phyloP scores from a whole-genome alignment of 2,797 vertebrate genomes.

The Melanotaenia parkinsoni region DNA sequence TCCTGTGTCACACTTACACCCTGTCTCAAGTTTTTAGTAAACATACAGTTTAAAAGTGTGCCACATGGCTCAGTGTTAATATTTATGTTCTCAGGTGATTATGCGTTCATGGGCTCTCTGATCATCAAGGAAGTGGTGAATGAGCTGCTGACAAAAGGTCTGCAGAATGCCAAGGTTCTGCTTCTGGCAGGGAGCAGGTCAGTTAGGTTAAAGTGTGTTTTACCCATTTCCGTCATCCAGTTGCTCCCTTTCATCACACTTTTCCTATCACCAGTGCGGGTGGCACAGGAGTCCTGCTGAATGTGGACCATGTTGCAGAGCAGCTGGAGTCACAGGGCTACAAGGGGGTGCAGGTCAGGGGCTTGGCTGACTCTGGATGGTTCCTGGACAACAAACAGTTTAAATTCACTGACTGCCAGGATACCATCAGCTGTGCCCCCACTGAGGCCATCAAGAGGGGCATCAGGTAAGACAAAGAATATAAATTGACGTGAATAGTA shows the following conservation, averaged over 20 bases:
- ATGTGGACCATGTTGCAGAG: conserved; percentile 92
- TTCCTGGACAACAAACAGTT: conserved; percentile 93
- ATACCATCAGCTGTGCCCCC: conserved; percentile 86
- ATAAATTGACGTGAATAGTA: neutral
- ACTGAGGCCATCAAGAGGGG: conserved; percentile 84
- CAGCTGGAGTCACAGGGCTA: conserved; percentile 88
- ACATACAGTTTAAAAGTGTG: no score
- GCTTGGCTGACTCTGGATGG: conserved; percentile 92
- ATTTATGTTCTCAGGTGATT: conserved; percentile 83
- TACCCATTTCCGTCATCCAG: neutral
- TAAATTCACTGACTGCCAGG: conserved; percentile 87
- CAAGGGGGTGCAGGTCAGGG: conserved; percentile 87
- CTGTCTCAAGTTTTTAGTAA: no score
- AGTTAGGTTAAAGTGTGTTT: conserved; percentile 14
- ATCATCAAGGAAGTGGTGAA: conserved; percentile 95
- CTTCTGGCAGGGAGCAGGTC: conserved; percentile 96
- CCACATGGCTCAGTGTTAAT: neutral
- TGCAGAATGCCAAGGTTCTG: conserved; percentile 90
- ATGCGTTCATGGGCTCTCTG: conserved; percentile 96
- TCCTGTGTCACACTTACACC: no score
- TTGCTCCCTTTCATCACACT: neutral
- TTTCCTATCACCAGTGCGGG: conserved; percentile 83
- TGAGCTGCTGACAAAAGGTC: conserved; percentile 90
- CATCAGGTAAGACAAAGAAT: conserved; percentile 72
- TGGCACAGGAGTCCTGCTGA: conserved; percentile 92